Conservation (phyloP, 2,888 invertebrate genomes). For the Cerceris rybyensis region DNA sequence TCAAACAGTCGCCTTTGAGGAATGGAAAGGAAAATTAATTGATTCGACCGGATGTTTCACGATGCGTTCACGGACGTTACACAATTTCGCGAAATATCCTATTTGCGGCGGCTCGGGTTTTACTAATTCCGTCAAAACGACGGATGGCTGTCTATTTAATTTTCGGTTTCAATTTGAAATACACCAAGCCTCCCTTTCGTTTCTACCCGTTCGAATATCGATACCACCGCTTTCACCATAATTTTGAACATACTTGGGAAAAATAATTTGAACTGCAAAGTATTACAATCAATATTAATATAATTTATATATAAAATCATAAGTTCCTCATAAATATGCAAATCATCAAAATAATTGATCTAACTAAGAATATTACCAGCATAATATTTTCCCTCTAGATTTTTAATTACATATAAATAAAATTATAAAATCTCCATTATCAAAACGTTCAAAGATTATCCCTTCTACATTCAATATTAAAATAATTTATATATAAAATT, state of each 20-base stretch:
- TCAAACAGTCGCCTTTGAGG: background rate
- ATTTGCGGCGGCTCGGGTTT: background rate
- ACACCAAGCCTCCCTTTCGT: background rate
- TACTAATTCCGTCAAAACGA: conserved; percentile 1
- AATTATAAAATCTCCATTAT: too few relatives aligned
- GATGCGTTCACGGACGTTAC: background rate
- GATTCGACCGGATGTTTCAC: background rate
- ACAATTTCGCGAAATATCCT: background rate
- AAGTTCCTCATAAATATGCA: too few relatives aligned
- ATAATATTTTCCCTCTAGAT: too few relatives aligned
- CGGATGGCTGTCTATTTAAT: conserved; percentile 18
- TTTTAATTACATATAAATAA: too few relatives aligned
- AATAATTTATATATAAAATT: too few relatives aligned
- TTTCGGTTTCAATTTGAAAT: conserved; percentile 20
- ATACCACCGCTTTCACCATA: conserved; percentile 27
- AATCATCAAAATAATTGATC: too few relatives aligned
- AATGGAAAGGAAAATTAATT: background rate
- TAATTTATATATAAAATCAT: too few relatives aligned
- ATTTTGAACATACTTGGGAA: too few relatives aligned
- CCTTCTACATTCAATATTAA: too few relatives aligned
- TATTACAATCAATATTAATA: too few relatives aligned
- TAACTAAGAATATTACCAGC: too few relatives aligned
- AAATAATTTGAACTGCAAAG: too few relatives aligned
- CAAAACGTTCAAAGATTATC: background rate
- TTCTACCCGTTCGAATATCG: conserved; percentile 8